Evolutionary conservation across 2,888 invertebrate genomes (phyloP).

Genomic region (Thelaira solivaga): DNA sequence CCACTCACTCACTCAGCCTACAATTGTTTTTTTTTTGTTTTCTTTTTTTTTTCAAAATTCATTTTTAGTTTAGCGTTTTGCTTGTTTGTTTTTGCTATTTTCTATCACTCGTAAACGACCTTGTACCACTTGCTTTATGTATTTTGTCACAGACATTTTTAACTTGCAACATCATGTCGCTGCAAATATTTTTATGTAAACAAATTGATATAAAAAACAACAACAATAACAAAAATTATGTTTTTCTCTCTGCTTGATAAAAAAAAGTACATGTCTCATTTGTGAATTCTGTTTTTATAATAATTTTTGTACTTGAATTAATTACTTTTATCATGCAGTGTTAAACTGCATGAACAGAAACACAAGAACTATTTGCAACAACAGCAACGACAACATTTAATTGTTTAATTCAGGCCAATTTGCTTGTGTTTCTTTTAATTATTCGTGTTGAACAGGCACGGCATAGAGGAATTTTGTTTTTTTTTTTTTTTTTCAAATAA

Average conservation of each 20-base stretch:
- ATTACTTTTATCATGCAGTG: constrained; percentile 11
- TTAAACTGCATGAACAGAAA: neutral
- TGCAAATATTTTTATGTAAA: neutral
- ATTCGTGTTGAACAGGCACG: too few relatives aligned
- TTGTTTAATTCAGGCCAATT: neutral
- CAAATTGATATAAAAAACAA: too few relatives aligned
- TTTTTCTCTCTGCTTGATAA: neutral
- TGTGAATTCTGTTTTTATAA: too few relatives aligned
- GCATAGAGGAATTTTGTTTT: too few relatives aligned
- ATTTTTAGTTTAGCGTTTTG: constrained; percentile 28
- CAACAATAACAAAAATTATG: neutral
- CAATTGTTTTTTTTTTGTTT: constrained; percentile 14
- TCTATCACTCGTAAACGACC: constrained; percentile 40
- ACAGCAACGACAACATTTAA: too few relatives aligned
- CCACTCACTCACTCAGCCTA: constrained; percentile 10
- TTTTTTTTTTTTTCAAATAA: too few relatives aligned
- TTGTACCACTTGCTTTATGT: constrained; percentile 58
- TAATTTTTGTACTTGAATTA: constrained; percentile 7
- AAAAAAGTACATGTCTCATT: neutral
- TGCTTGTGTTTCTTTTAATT: too few relatives aligned
- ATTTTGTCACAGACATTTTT: constrained; percentile 49
- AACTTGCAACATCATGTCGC: constrained; percentile 20
- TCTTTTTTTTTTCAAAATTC: neutral
- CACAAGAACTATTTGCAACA: too few relatives aligned
- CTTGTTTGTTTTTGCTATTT: constrained; percentile 17